Evolutionary conservation across 2,797 vertebrate genomes (phyloP), one percentile per base, ranked within the genome.

Genomic region (Coregonus suidteri): DNA sequence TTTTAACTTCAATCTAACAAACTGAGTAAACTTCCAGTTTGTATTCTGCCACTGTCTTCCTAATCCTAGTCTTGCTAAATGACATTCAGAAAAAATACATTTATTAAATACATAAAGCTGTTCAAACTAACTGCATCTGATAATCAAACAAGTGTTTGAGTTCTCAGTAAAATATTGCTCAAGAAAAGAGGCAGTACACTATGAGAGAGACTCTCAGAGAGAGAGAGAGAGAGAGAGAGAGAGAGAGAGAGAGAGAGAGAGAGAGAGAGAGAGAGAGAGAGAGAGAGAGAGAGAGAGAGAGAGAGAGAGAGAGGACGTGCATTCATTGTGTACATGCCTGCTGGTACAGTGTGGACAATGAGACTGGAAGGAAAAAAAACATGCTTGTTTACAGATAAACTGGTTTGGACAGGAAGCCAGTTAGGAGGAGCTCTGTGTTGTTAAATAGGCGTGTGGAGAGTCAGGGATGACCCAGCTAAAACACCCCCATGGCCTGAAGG

Each of bases 341-440:
- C 86, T 91, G 87, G 88, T 87, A 88, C 90, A 90, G 84, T 87
- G 88, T 91, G 90, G 91, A 94, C 93, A 94, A 91, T 94, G 90
- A 88, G 89, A 88, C 73, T 71, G 65, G 77, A 86, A 92, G 87
- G 89, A 82, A 85, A 91, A 91, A 91, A 92, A 91, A 91, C 85
- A 88, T 91, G 91, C 90, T 92, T 93, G 90, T 94, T 94, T 93
- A 93, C 93, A 95, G 93, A 94, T 93, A 93, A 93, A 94, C 91
- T 91, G 91, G 90, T 94, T 93, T 93, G 91, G 90, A 92, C 92
- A 94, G 93, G 94, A 94, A 94, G 92, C 90, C 90, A 90, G 90
- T 88, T 90, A 91, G 89, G 91, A 93, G 92, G 90, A 92, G 93
- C 92, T 91, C 84, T 83, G 84, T 91, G 90, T 85, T 90, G 91